Evolutionary conservation across 2,113 vertebrate genomes (phyloP).

Genomic region (Gracilinanus agilis): DNA sequence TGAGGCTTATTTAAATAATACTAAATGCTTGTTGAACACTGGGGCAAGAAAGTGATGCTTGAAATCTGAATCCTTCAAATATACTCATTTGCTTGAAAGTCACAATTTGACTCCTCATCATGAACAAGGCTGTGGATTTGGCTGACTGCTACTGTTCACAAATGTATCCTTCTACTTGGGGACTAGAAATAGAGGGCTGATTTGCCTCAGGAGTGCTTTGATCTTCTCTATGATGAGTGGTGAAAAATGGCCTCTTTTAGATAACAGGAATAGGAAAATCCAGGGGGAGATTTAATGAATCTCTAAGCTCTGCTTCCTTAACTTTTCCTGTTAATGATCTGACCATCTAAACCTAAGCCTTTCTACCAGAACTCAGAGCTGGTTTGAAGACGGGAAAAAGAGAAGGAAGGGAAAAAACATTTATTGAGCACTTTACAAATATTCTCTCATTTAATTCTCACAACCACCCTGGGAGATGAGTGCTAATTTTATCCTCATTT

Average conservation of each 20-base stretch:
- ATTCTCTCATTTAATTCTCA: background rate
- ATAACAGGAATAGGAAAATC: constrained; percentile 66
- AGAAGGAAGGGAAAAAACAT: background rate
- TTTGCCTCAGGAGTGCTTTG: constrained; percentile 63
- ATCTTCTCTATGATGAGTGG: constrained; percentile 52
- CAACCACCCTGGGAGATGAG: background rate
- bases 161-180: constrained; percentile 71
- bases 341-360: background rate
- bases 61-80: constrained; percentile 43
- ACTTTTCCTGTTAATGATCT: constrained; percentile 11
- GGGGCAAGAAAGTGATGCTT: background rate
- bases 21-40: background rate
- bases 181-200: constrained; percentile 58
- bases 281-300: constrained; percentile 57
- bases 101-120: constrained; percentile 20
- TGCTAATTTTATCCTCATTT: background rate
- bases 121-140: background rate
- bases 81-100: constrained; percentile 18
- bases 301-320: background rate
- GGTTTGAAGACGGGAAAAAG: background rate
- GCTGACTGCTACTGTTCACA: constrained; percentile 48
- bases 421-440: background rate
- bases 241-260: constrained; percentile 32
- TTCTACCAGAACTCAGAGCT: background rate
- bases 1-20: constrained; percentile 13